Percentiles rank a stretch among this genome's conserved stretches.
Conservation (phyloP, 2,797 vertebrate species). For the Mallotus villosus region DNA sequence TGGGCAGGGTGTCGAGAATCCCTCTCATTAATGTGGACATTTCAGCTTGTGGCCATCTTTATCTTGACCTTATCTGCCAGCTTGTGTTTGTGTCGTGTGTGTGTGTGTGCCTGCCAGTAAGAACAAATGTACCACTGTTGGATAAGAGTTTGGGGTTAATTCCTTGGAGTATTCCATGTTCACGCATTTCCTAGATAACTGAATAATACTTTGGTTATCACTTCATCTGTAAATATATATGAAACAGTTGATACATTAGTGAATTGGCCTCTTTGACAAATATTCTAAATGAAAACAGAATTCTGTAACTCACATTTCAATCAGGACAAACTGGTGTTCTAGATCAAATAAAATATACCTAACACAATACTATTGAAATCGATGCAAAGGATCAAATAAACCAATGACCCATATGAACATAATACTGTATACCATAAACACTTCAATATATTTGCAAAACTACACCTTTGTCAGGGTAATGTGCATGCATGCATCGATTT, state of each 20-base stretch:
- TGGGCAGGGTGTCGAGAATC: no score
- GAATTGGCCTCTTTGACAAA: constrained; percentile 55
- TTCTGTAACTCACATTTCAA: constrained; percentile 62
- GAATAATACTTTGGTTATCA: constrained; percentile 77
- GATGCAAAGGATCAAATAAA: constrained; percentile 43
- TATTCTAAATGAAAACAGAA: constrained; percentile 68
- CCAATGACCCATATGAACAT: constrained; percentile 53
- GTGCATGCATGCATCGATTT: constrained; percentile 82
- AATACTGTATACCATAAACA: constrained; percentile 77
- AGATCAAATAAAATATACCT: constrained; percentile 58
- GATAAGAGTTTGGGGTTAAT: constrained; percentile 57
- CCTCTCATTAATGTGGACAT: not conserved
- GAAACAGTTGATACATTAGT: constrained; percentile 50
- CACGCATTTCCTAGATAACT: constrained; percentile 57
- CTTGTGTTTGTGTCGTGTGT: constrained; percentile 24
- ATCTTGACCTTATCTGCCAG: not conserved
- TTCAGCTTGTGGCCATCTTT: not conserved
- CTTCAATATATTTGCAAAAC: constrained; percentile 75
- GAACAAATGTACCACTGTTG: constrained; percentile 21
- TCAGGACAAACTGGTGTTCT: constrained; percentile 67
- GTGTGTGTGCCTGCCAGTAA: constrained; percentile 29
- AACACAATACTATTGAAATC: constrained; percentile 58
- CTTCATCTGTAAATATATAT: constrained; percentile 57
- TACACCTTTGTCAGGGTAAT: constrained; percentile 77
- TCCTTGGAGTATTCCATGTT: constrained; percentile 63